Evolutionary conservation across 2,797 vertebrate species (phyloP).

Genomic region (Prunella strophiata): DNA sequence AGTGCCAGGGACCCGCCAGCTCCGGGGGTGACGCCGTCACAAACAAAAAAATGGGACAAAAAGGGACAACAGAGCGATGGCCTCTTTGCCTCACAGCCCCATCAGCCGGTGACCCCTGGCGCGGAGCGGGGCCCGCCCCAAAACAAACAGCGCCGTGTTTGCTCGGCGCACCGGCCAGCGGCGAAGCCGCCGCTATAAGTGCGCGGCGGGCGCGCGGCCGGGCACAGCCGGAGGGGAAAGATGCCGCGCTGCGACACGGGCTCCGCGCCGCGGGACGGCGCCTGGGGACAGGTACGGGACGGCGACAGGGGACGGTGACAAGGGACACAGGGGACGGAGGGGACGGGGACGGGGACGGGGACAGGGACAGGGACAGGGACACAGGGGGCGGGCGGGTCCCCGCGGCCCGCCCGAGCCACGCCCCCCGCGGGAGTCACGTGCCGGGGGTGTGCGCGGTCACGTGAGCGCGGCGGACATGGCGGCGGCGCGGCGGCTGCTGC

Average conservation of each 20-base stretch:
- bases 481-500: background rate
- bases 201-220: background rate
- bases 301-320: background rate
- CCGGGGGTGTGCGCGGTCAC: rapidly evolving
- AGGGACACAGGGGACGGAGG: rapidly evolving
- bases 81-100: background rate
- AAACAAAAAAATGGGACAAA: background rate
- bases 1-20: background rate
- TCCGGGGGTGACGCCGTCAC: background rate
- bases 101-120: background rate
- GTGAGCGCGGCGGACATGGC: background rate
- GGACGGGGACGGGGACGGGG: background rate
- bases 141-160: constrained; percentile 14
- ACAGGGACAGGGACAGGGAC: background rate
- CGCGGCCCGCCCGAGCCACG: rapidly evolving
- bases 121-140: background rate
- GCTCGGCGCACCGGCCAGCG: background rate
- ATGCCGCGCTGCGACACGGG: constrained; percentile 14
- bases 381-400: background rate
- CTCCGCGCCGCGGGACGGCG: background rate
- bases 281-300: background rate
- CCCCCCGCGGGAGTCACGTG: rapidly evolving
- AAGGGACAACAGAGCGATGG: background rate
- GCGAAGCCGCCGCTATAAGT: background rate
- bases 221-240: background rate